Evolutionary conservation across 2,888 invertebrate species (phyloP).

Genomic region (Tachina lurida): DNA sequence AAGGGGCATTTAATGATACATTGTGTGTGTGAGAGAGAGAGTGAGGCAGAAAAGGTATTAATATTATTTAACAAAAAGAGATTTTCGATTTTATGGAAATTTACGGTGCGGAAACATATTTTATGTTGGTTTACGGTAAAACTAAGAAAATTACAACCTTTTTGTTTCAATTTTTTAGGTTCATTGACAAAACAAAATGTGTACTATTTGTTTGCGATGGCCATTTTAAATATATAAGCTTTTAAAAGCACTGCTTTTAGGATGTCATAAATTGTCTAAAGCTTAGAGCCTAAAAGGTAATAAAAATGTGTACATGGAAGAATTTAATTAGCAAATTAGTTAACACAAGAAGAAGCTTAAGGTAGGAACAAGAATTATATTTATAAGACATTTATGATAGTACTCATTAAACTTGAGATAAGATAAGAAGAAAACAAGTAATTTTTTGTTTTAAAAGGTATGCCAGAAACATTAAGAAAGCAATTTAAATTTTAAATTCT

Average conservation of each 20-base stretch:
- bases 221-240: neutral
- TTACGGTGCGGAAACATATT: conserved; percentile 17
- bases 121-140: neutral
- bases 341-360: neutral
- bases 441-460: too few species aligned
- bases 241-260: neutral
- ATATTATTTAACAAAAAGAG: neutral
- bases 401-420: too few species aligned
- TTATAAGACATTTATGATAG: too few species aligned
- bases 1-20: too few species aligned
- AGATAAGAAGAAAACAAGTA: too few species aligned
- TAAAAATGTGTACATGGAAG: neutral
- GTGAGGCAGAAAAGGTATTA: too few species aligned
- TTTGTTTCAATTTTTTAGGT: neutral
- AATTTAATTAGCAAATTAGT: conserved; percentile 13
- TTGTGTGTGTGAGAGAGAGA: too few species aligned
- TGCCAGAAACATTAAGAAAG: too few species aligned
- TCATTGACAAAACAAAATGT: neutral
- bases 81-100: neutral
- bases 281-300: neutral
- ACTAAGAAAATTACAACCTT: too few species aligned
- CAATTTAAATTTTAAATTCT: too few species aligned
- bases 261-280: neutral
- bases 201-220: neutral
- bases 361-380: too few species aligned